Percentiles rank a stretch among this genome's conserved stretches.
Evolutionary conservation across 2,113 vertebrate genomes (phyloP).

Genomic region (Oncorhynchus keta): DNA sequence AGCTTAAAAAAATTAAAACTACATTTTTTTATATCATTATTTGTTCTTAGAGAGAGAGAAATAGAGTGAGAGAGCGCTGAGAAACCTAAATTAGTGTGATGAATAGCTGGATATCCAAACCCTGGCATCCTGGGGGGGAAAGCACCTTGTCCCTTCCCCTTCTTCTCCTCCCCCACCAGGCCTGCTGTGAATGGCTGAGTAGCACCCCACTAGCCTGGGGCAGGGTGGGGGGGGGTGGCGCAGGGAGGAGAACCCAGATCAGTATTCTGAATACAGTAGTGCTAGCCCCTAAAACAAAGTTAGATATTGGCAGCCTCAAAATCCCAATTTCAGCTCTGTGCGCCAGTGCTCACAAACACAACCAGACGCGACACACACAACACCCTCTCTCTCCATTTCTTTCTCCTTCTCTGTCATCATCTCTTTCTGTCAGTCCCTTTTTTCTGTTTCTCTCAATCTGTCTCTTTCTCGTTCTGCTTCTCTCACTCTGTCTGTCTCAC

Average conservation of each 20-base stretch:
- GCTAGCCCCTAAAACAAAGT: conserved; percentile 18
- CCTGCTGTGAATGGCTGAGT: not conserved
- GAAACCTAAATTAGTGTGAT: not conserved
- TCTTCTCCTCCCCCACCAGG: not conserved
- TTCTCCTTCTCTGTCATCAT: no score
- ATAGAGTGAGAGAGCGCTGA: not conserved
- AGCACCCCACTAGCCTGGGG: not conserved
- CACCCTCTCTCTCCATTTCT: not conserved
- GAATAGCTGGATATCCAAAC: not conserved
- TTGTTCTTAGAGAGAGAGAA: not conserved
- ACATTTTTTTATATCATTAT: no score
- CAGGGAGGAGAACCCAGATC: not conserved
- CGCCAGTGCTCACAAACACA: not conserved
- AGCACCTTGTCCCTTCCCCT: not conserved
- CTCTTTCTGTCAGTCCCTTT: no score
- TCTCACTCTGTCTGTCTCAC: no score
- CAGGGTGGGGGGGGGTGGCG: not conserved
- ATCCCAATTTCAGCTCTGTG: not conserved
- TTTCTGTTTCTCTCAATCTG: no score
- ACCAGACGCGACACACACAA: not conserved
- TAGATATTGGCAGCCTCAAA: conserved; percentile 11
- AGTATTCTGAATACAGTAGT: conserved; percentile 16
- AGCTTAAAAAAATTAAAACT: no score
- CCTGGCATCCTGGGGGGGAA: not conserved
- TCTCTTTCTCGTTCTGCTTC: no score